These are phyloP conservation scores for Rhinolophus ferrumequinum DNA, from an alignment of 2,113 vertebrate genomes.

Conservation along the genomic window DNA sequence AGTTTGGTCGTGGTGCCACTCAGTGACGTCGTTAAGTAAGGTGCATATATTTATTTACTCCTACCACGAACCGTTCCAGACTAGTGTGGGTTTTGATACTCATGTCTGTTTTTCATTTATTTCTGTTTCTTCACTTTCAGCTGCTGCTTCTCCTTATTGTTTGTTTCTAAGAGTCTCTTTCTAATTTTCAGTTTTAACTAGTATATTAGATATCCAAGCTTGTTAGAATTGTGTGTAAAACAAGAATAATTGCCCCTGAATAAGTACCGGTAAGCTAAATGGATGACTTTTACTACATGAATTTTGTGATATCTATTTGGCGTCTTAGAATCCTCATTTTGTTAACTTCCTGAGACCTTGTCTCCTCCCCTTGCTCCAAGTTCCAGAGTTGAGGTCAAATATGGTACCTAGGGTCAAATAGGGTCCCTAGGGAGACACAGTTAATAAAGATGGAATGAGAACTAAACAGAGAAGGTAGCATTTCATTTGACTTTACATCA, in stretches of 20 bases:
- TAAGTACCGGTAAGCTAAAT: neutral
- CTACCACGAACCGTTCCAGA: neutral
- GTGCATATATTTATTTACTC: neutral
- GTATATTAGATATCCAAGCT: neutral
- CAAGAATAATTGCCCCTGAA: neutral
- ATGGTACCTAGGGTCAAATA: neutral
- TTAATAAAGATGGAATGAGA: neutral
- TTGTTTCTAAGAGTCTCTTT: neutral
- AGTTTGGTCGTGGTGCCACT: neutral
- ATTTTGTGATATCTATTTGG: neutral
- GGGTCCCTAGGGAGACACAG: neutral
- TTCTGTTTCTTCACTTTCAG: slow-evolving; percentile 39
- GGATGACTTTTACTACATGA: neutral
- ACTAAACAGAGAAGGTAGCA: neutral
- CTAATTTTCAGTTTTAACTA: neutral
- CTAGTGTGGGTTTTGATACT: neutral
- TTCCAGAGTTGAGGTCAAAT: neutral
- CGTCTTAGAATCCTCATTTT: neutral
- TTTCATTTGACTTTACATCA: neutral
- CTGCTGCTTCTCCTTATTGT: neutral
- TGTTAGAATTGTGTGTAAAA: neutral
- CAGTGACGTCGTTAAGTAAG: neutral
- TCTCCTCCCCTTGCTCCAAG: neutral
- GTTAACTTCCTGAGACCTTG: neutral
- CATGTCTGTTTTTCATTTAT: slow-evolving; percentile 21